phyloP scores from a whole-genome alignment of 2,888 invertebrate species.

The Cantharis nigra region DNA sequence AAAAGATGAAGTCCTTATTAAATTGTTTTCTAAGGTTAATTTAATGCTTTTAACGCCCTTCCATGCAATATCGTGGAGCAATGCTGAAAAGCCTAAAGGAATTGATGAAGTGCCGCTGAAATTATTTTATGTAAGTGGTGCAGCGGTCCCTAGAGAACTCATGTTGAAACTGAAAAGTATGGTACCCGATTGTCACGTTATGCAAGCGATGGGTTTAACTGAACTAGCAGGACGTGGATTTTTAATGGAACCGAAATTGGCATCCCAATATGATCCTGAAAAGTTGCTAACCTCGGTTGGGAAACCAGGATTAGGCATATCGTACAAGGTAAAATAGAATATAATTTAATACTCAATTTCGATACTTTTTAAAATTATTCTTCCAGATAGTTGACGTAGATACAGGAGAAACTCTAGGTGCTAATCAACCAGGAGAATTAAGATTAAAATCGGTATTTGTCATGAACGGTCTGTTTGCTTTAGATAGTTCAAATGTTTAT shows the following conservation, averaged over 20 bases:
- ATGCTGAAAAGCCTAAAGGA: background rate
- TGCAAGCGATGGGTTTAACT: background rate
- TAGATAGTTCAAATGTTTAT: conserved; percentile 52
- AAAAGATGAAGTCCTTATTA: background rate
- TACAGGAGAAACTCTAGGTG: conserved; percentile 55
- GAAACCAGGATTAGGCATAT: conserved; percentile 45
- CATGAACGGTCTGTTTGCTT: conserved; percentile 56
- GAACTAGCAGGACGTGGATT: background rate
- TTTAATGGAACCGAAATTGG: background rate
- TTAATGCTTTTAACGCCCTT: background rate
- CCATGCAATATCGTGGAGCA: background rate
- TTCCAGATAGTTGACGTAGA: conserved; percentile 57
- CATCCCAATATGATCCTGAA: background rate
- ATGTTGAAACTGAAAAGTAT: conserved; percentile 28
- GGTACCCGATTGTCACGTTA: conserved; percentile 42
- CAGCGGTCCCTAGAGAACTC: conserved; percentile 15
- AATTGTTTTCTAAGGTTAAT: background rate
- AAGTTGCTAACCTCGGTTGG: conserved; percentile 26
- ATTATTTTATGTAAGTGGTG: conserved; percentile 22
- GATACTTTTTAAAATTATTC: background rate
- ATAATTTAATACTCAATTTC: background rate
- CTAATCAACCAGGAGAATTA: conserved; percentile 59
- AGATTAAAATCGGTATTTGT: conserved; percentile 53
- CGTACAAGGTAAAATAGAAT: conserved; percentile 48
- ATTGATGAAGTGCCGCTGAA: conserved; percentile 3